Percentiles rank a stretch among this genome's conserved stretches.
phyloP scores from a whole-genome alignment of 1,140 invertebrate species.

The Drosophila novamexicana region DNA sequence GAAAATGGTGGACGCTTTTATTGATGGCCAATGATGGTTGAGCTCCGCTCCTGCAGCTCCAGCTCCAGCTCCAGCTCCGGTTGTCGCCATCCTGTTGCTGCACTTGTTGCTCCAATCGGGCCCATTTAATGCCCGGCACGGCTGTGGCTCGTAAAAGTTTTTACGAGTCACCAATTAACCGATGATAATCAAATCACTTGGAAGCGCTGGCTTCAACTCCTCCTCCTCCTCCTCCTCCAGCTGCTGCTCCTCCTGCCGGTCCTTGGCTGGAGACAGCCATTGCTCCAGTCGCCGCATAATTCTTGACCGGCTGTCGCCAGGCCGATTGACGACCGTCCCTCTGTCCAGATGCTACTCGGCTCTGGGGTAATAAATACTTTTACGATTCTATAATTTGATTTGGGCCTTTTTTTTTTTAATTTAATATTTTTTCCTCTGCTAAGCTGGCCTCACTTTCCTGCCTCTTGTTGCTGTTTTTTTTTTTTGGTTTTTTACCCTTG shows the following conservation, averaged over 20 bases:
- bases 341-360: conserved; percentile 23
- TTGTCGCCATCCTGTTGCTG: conserved; percentile 8
- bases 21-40: conserved; percentile 35
- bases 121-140: conserved; percentile 39
- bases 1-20: conserved; percentile 48
- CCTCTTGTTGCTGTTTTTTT: conserved; percentile 36
- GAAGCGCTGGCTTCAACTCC: conserved; percentile 29
- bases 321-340: conserved; percentile 41
- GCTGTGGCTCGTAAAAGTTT: conserved; percentile 73
- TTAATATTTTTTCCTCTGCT: conserved; percentile 32
- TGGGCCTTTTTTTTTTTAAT: conserved; percentile 62
- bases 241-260: too few relatives aligned
- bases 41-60: neutral
- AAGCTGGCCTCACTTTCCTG: conserved; percentile 17
- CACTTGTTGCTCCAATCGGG: conserved; percentile 54
- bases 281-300: conserved; percentile 56
- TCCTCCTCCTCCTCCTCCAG: too few relatives aligned
- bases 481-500: neutral
- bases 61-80: neutral
- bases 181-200: conserved; percentile 83
- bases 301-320: conserved; percentile 41
- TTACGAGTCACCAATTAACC: conserved; percentile 82
- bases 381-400: conserved; percentile 84
- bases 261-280: conserved; percentile 1
- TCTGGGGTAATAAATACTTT: conserved; percentile 77